phyloP scores from a whole-genome alignment of 2,113 vertebrate genomes.

The Murina feae region DNA sequence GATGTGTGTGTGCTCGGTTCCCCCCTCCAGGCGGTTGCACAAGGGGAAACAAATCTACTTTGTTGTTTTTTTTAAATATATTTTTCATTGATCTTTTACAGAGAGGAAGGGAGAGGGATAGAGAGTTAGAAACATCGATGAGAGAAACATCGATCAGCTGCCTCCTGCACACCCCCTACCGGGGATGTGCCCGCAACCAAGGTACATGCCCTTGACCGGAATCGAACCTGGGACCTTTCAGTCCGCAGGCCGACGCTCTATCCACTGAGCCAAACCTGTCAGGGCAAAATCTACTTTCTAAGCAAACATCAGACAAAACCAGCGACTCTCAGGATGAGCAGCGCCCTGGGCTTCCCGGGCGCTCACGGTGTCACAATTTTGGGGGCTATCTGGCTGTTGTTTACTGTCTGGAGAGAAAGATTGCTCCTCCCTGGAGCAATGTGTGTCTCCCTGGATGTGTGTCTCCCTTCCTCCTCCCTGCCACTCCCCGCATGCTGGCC shows the following conservation, averaged over 20 bases:
- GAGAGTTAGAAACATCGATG: no score
- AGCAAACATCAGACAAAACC: conserved; percentile 52
- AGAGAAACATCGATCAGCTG: no score
- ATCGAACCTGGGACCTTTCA: no score
- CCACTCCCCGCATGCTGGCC: not conserved
- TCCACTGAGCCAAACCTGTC: no score
- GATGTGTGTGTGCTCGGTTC: not conserved
- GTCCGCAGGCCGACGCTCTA: no score
- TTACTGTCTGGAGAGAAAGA: conserved; percentile 50
- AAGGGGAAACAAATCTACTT: conserved; percentile 31
- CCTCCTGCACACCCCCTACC: no score
- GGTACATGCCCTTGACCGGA: no score
- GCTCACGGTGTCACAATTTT: not conserved
- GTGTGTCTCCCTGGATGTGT: not conserved
- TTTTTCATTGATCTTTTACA: no score
- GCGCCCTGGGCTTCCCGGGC: conserved; percentile 40
- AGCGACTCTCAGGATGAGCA: conserved; percentile 37
- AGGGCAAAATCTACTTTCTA: conserved; percentile 49
- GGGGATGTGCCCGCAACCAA: no score
- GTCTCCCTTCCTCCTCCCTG: not conserved
- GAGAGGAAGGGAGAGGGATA: no score
- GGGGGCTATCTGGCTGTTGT: conserved; percentile 41
- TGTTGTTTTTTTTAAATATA: no score
- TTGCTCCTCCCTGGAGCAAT: not conserved
- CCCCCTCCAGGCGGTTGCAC: conserved; percentile 38